These are phyloP conservation scores for Lacanobia oleracea DNA, from an alignment of 2,888 invertebrate genomes.

Conservation along the genomic window DNA sequence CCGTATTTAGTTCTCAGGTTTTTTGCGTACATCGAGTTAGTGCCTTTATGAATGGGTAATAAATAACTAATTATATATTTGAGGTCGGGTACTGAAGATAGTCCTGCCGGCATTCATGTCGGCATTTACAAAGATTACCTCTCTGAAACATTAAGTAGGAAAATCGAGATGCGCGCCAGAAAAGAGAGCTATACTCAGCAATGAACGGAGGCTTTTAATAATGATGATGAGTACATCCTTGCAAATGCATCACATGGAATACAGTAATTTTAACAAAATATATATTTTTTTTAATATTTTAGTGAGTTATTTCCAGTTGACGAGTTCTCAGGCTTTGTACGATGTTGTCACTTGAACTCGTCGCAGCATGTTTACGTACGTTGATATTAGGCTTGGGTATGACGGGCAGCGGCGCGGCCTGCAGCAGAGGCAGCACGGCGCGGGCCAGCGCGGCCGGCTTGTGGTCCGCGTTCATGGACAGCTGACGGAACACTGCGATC, in stretches of 20 bases:
- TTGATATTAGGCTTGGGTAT: conserved; percentile 93
- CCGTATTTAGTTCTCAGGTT: no score
- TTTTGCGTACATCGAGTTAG: no score
- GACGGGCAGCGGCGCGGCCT: conserved; percentile 92
- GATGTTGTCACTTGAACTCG: background rate
- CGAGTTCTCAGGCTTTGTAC: no score
- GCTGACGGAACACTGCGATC: conserved; percentile 94
- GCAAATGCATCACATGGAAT: no score
- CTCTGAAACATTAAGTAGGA: background rate
- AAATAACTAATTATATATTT: no score
- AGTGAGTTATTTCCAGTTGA: no score
- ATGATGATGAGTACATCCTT: background rate
- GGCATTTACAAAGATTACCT: no score
- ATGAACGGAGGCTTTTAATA: background rate
- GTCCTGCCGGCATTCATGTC: no score
- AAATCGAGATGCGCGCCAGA: background rate
- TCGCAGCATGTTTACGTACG: conserved; percentile 74
- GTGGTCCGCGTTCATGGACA: conserved; percentile 94
- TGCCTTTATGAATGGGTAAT: no score
- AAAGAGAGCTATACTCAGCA: background rate
- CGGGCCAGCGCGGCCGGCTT: conserved; percentile 96
- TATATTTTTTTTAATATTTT: no score
- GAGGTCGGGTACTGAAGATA: no score
- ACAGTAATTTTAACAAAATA: no score
- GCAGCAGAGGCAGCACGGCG: conserved; percentile 94